phyloP scores from a whole-genome alignment of 2,888 invertebrate genomes.

The Catocala sponsa region DNA sequence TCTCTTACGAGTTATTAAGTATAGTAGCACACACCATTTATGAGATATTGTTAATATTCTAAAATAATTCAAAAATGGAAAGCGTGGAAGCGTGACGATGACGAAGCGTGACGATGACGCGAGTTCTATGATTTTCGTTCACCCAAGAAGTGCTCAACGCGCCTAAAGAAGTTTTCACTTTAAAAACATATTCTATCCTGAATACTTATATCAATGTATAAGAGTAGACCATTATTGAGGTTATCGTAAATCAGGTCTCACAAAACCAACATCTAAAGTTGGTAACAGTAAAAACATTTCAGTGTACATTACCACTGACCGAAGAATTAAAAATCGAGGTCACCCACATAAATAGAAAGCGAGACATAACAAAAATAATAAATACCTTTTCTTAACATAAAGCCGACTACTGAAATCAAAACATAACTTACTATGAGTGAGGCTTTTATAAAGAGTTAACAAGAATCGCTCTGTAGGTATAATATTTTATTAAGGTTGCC shows the following conservation, averaged over 20 bases:
- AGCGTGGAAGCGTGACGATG: too few species aligned
- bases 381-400: conserved; percentile 4
- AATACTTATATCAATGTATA: too few species aligned
- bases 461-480: conserved; percentile 53
- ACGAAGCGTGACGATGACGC: too few species aligned
- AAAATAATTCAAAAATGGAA: too few species aligned
- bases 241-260: neutral
- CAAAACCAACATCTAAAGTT: neutral
- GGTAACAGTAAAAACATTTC: neutral
- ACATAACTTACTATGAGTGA: conserved; percentile 37
- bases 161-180: too few species aligned
- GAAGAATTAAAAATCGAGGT: neutral
- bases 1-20: too few species aligned
- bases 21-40: too few species aligned
- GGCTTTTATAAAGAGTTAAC: conserved; percentile 48
- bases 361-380: neutral
- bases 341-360: conserved; percentile 1
- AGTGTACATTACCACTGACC: neutral
- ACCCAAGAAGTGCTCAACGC: too few species aligned
- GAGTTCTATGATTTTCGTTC: too few species aligned
- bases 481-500: conserved; percentile 59
- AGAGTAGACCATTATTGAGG: too few species aligned
- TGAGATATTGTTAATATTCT: too few species aligned
- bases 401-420: conserved; percentile 24
- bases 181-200: too few species aligned